These are phyloP conservation scores for Chlamydotis undulata DNA, from an alignment of 2,113 vertebrate species.

Conservation along the genomic window DNA sequence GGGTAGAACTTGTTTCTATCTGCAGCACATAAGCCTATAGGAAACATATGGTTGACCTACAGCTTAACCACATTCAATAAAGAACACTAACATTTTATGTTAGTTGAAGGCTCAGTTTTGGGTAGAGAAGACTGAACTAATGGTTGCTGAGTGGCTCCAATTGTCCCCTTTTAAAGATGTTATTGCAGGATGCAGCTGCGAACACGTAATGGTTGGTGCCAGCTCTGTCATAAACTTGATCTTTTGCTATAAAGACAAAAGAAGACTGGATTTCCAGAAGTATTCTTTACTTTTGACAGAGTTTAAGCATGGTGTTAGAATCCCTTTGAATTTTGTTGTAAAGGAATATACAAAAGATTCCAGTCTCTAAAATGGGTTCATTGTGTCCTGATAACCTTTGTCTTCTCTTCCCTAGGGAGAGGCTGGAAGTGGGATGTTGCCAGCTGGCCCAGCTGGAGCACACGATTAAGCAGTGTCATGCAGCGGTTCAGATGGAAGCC, in stretches of 20 bases:
- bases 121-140: neutral
- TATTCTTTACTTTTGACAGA: neutral
- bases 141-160: neutral
- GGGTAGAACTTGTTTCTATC: neutral
- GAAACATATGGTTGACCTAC: neutral
- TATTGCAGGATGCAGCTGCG: neutral
- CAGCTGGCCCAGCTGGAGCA: slow-evolving; percentile 82
- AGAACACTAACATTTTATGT: fast-evolving
- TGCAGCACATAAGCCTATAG: neutral
- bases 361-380: fast-evolving
- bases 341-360: neutral
- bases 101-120: neutral
- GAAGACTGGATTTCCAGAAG: neutral
- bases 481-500: slow-evolving; percentile 40
- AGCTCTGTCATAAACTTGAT: neutral
- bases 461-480: slow-evolving; percentile 78
- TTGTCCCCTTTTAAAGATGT: neutral
- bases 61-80: neutral
- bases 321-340: neutral
- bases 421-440: slow-evolving; percentile 79
- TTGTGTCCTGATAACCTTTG: neutral
- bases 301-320: neutral
- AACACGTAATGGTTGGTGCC: neutral
- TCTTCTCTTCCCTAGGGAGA: slow-evolving; percentile 76
- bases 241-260: neutral